These are phyloP conservation scores for Lepidostoma basale DNA, from an alignment of 1,140 invertebrate species.

Conservation along the genomic window DNA sequence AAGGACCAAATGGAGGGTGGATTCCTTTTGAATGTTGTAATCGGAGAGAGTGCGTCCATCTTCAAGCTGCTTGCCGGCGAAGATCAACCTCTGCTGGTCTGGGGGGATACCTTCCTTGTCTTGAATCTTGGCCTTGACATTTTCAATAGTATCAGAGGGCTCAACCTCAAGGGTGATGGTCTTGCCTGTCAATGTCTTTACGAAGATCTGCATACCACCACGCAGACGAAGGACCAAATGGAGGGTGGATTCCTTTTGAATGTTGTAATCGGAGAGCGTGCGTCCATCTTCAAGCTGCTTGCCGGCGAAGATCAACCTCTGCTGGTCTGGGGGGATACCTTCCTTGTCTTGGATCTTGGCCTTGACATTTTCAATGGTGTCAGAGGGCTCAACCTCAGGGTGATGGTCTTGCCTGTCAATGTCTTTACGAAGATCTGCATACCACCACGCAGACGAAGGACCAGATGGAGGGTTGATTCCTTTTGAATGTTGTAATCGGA, in stretches of 20 bases:
- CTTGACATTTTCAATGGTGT: constrained; percentile 82
- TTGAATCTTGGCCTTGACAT: constrained; percentile 74
- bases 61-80: constrained; percentile 79
- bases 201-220: constrained; percentile 77
- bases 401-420: constrained; percentile 89
- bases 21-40: constrained; percentile 81
- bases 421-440: constrained; percentile 90
- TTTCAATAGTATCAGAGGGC: constrained; percentile 72
- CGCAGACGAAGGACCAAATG: constrained; percentile 69
- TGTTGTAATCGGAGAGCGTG: constrained; percentile 70
- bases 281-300: constrained; percentile 84
- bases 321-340: constrained; percentile 76
- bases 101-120: constrained; percentile 66
- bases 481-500: constrained; percentile 74
- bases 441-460: constrained; percentile 68
- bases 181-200: constrained; percentile 88
- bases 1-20: constrained; percentile 76
- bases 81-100: constrained; percentile 68
- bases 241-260: constrained; percentile 68
- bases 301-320: constrained; percentile 76
- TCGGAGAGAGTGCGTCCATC: constrained; percentile 79
- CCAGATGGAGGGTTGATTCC: constrained; percentile 67
- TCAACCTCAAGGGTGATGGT: constrained; percentile 84
- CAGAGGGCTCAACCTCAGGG: constrained; percentile 76
- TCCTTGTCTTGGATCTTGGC: constrained; percentile 78